These are phyloP conservation scores for Abscondita cerata DNA, from an alignment of 2,888 invertebrate genomes.

Conservation along the genomic window DNA sequence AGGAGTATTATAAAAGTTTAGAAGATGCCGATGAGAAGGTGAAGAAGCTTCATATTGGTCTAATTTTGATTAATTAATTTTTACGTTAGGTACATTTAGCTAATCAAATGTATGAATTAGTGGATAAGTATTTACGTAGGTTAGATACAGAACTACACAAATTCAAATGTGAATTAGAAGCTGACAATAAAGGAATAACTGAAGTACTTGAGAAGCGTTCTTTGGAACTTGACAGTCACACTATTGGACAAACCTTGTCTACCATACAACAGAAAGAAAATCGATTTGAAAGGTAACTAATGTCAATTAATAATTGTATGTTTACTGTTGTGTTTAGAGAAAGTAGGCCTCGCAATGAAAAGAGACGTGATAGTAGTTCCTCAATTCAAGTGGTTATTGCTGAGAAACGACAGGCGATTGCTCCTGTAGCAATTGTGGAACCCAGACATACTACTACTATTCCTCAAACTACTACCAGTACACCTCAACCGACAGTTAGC, in stretches of 20 bases:
- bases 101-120: conserved; percentile 92
- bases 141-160: conserved; percentile 91
- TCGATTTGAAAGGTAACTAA: conserved; percentile 49
- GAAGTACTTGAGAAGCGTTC: conserved; percentile 94
- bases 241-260: conserved; percentile 31
- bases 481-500: conserved; percentile 61
- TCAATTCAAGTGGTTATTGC: conserved; percentile 56
- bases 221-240: conserved; percentile 81
- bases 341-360: conserved; percentile 71
- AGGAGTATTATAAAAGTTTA: conserved; percentile 89
- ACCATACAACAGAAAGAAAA: conserved; percentile 78
- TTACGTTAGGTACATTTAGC: conserved; percentile 73
- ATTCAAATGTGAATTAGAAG: conserved; percentile 98
- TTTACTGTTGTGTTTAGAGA: conserved; percentile 55
- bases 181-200: conserved; percentile 98
- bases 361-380: conserved; percentile 75
- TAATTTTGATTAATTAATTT: background rate
- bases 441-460: conserved; percentile 44
- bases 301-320: background rate
- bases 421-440: conserved; percentile 47
- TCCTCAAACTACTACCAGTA: conserved; percentile 39
- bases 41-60: background rate
- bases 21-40: conserved; percentile 97
- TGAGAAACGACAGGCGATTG: conserved; percentile 60
- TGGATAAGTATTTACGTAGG: conserved; percentile 89